Conservation (phyloP, 2,888 invertebrate genomes). For the Hydrotaea cyrtoneurina region DNA sequence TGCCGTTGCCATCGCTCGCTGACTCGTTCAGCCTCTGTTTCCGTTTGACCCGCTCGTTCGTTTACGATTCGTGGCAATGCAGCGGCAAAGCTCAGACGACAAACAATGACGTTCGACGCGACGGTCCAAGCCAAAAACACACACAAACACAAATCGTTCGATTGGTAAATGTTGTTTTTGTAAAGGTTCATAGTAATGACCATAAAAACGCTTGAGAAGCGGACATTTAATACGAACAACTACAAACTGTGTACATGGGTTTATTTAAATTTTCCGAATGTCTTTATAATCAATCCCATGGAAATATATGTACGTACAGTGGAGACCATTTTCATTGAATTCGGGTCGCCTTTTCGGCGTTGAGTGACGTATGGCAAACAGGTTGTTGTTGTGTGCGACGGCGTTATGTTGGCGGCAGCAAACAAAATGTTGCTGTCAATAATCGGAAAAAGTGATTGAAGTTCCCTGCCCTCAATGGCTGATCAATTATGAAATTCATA, state of each 20-base stretch:
- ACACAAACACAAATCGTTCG: not conserved
- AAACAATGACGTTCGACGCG: not conserved
- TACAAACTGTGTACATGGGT: constrained; percentile 18
- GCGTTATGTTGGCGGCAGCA: not conserved
- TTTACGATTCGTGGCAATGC: constrained; percentile 2
- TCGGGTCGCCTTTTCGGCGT: not conserved
- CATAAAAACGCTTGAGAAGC: constrained; percentile 48
- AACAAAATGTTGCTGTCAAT: constrained; percentile 4
- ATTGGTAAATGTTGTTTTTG: constrained; percentile 14
- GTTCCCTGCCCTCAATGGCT: not conserved
- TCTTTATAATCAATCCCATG: constrained; percentile 6
- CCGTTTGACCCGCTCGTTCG: not conserved
- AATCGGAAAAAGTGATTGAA: constrained; percentile 16
- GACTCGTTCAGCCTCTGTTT: constrained; percentile 24
- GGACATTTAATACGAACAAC: constrained; percentile 44
- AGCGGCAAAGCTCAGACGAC: constrained; percentile 5
- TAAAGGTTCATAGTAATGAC: constrained; percentile 37
- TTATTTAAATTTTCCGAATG: constrained; percentile 35
- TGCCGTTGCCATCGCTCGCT: not conserved
- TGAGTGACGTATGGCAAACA: not conserved
- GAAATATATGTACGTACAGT: not conserved
- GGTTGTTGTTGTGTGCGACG: not conserved
- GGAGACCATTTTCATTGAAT: not conserved
- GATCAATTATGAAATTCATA: constrained; percentile 8
- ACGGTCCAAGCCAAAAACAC: constrained; percentile 28